A percentile compares a stretch with the other conserved stretches of the same genome.
Evolutionary conservation across 2,888 invertebrate genomes (phyloP).

Genomic region (Apodemia arnacis): DNA sequence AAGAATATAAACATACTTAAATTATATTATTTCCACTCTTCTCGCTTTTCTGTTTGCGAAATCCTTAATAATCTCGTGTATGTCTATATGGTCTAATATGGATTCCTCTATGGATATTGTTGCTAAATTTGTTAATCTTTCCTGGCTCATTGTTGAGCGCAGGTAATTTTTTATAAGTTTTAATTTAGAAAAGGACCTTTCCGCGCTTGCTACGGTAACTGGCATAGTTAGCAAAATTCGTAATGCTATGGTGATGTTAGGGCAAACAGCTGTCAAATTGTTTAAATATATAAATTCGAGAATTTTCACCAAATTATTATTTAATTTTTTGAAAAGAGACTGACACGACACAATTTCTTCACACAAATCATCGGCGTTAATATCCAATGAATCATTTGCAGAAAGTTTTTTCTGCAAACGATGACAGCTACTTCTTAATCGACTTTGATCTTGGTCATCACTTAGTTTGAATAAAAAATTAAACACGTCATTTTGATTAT

Average conservation of each 20-base stretch:
- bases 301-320: neutral
- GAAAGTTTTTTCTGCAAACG: no score
- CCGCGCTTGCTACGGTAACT: conserved; percentile 66
- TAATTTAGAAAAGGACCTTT: conserved; percentile 70
- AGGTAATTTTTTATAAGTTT: conserved; percentile 45
- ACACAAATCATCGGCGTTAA: no score
- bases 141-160: conserved; percentile 56
- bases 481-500: no score
- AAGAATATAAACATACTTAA: no score
- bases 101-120: conserved; percentile 66
- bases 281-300: neutral
- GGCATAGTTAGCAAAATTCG: conserved; percentile 68
- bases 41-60: no score
- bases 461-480: no score
- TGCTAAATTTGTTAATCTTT: neutral
- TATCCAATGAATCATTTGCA: no score
- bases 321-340: neutral
- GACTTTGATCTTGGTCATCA: no score
- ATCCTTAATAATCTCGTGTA: no score
- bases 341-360: neutral
- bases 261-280: conserved; percentile 47
- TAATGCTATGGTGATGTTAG: conserved; percentile 69
- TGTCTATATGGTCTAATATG: conserved; percentile 78
- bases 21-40: no score
- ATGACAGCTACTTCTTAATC: no score